phyloP scores from a whole-genome alignment of 23 tunicate genomes.

The Pegea sp. region DNA sequence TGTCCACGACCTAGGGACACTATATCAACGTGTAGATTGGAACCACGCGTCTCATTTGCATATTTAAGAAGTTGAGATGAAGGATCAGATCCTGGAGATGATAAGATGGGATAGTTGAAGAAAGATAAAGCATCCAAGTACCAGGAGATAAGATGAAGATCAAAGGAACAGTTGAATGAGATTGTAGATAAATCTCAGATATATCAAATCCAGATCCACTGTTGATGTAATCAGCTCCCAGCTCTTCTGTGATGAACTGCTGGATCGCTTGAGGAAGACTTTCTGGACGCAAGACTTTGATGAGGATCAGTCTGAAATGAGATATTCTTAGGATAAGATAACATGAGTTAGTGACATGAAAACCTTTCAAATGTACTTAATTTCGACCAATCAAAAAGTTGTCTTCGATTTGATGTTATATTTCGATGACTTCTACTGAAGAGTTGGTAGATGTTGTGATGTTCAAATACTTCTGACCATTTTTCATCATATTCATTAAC shows the following conservation, averaged over 20 bases:
- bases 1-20: conserved; percentile 92
- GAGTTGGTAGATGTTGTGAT: conserved; percentile 15
- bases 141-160: conserved; percentile 85
- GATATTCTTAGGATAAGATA: not conserved
- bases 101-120: not conserved
- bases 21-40: conserved; percentile 80
- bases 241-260: conserved; percentile 24
- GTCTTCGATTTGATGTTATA: not conserved
- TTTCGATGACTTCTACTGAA: too few species aligned
- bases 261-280: conserved; percentile 35
- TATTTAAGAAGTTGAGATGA: conserved; percentile 64
- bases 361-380: conserved; percentile 36
- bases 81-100: conserved; percentile 58
- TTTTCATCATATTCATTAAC: conserved; percentile 13
- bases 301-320: conserved; percentile 28
- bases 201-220: conserved; percentile 26
- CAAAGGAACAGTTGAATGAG: conserved; percentile 52
- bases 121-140: not conserved
- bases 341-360: too few species aligned
- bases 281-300: conserved; percentile 78
- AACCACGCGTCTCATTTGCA: conserved; percentile 79
- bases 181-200: conserved; percentile 29
- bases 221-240: conserved; percentile 29
- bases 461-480: conserved; percentile 20
- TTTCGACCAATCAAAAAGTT: conserved; percentile 15